A percentile compares a stretch with the other conserved stretches of the same genome.
These are phyloP conservation scores for Acanthaster planci DNA, from an alignment of 35 echinoderm and acorn worm species.

Conservation along the genomic window DNA sequence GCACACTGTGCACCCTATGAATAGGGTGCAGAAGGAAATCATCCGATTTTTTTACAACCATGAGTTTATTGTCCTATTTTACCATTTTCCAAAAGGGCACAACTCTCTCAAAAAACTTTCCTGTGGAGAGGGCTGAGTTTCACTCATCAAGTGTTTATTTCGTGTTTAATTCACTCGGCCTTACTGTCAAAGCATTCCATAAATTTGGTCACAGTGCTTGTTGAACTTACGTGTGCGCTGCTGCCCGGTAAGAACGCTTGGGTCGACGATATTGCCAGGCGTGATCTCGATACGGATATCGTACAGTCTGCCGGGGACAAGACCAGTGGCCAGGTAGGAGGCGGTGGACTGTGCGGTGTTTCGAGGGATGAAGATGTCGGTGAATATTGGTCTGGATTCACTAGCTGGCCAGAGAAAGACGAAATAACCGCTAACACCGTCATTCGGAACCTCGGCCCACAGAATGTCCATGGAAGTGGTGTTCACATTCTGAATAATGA, in stretches of 20 bases:
- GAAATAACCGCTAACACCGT: background rate
- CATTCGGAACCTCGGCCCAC: background rate
- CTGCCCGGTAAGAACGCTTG: background rate
- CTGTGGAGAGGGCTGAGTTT: too few species aligned
- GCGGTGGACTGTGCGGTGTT: background rate
- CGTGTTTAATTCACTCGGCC: too few species aligned
- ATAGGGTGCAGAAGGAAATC: too few species aligned
- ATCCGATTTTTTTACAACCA: too few species aligned
- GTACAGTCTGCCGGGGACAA: background rate
- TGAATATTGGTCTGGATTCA: background rate
- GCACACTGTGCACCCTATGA: too few species aligned
- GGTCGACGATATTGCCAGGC: background rate
- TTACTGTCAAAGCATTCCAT: too few species aligned
- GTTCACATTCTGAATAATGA: background rate
- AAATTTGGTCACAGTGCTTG: too few species aligned
- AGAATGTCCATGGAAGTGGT: background rate
- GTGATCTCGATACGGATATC: background rate
- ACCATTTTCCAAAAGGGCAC: too few species aligned
- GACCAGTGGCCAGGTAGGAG: background rate
- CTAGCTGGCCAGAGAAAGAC: background rate
- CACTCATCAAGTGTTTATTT: too few species aligned
- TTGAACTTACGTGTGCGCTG: constrained; percentile 6
- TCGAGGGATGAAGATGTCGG: background rate
- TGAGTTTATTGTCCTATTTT: too few species aligned
- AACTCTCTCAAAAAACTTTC: too few species aligned